A percentile compares a stretch with the other conserved stretches of the same genome.
Evolutionary conservation across 2,113 vertebrate species (phyloP).

Genomic region (Hippopotamus amphibius): DNA sequence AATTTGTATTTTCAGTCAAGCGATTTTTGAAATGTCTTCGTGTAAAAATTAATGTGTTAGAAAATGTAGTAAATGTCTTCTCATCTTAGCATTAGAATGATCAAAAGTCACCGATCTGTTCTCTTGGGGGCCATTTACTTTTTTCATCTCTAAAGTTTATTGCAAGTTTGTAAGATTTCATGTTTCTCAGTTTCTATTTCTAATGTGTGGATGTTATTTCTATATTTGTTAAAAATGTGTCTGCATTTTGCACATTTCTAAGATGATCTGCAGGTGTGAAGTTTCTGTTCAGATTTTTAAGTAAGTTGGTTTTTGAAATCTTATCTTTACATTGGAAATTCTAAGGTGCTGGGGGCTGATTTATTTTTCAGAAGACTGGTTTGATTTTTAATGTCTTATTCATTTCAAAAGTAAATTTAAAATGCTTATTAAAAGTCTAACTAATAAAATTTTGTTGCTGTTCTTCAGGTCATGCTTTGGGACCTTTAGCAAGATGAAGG

Average conservation of each 20-base stretch:
- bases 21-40: slow-evolving; percentile 63
- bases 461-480: slow-evolving; percentile 40
- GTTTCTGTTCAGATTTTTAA: slow-evolving; percentile 78
- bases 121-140: slow-evolving; percentile 71
- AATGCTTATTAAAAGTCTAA: slow-evolving; percentile 12
- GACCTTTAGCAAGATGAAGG: neutral
- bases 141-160: slow-evolving; percentile 79
- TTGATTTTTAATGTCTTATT: slow-evolving; percentile 49
- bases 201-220: slow-evolving; percentile 83
- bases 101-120: slow-evolving; percentile 76
- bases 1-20: slow-evolving; percentile 63
- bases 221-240: slow-evolving; percentile 83
- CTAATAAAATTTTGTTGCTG: slow-evolving; percentile 4
- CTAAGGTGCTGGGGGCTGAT: slow-evolving; percentile 41
- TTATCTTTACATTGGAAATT: slow-evolving; percentile 75
- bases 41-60: slow-evolving; percentile 74
- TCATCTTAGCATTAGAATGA: slow-evolving; percentile 50
- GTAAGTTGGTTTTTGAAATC: slow-evolving; percentile 72
- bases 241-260: slow-evolving; percentile 83
- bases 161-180: slow-evolving; percentile 73
- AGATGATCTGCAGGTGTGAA: slow-evolving; percentile 84
- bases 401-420: slow-evolving; percentile 54
- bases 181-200: slow-evolving; percentile 82
- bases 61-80: slow-evolving; percentile 66
- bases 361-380: slow-evolving; percentile 44